A percentile compares a stretch with the other conserved stretches of the same genome.
These are phyloP conservation scores for Ditula angustiorana DNA, from an alignment of 2,888 invertebrate genomes.

Conservation along the genomic window DNA sequence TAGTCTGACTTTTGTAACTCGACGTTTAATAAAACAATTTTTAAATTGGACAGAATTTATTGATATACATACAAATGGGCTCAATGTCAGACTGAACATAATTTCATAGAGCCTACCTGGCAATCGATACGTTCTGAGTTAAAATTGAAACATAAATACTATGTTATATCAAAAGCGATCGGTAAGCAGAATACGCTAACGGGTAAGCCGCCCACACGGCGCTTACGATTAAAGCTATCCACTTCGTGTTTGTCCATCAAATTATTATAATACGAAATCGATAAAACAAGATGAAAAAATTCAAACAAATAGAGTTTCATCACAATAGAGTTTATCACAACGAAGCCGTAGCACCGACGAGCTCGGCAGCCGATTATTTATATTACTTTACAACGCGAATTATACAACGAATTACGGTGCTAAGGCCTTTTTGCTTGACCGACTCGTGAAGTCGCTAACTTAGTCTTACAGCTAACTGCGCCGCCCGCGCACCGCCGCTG, in stretches of 20 bases:
- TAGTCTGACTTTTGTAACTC: slow-evolving; percentile 46
- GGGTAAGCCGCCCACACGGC: slow-evolving; percentile 58
- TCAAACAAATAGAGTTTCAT: slow-evolving; percentile 56
- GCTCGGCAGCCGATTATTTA: slow-evolving; percentile 28
- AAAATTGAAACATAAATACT: slow-evolving; percentile 82
- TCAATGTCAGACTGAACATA: slow-evolving; percentile 64
- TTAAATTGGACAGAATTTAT: slow-evolving; percentile 81
- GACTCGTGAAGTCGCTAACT: slow-evolving; percentile 43
- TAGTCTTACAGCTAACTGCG: slow-evolving; percentile 24
- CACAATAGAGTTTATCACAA: slow-evolving; percentile 70
- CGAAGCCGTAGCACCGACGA: slow-evolving; percentile 54
- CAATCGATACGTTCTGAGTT: slow-evolving; percentile 56
- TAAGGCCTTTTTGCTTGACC: slow-evolving; percentile 54
- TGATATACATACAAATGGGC: slow-evolving; percentile 78
- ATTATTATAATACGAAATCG: slow-evolving; percentile 53
- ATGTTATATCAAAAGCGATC: slow-evolving; percentile 79
- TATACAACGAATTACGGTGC: slow-evolving; percentile 50
- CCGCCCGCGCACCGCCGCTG: not conserved
- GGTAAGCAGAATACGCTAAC: slow-evolving; percentile 67
- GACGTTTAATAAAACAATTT: slow-evolving; percentile 59
- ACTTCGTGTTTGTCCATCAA: slow-evolving; percentile 62
- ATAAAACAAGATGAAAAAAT: slow-evolving; percentile 60
- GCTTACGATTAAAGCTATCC: slow-evolving; percentile 66
- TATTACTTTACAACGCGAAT: slow-evolving; percentile 47
- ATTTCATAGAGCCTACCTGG: slow-evolving; percentile 52